Percentiles rank a stretch among this genome's conserved stretches.
phyloP scores from a whole-genome alignment of 2,113 vertebrate species.

The Anser brachyrhynchus region DNA sequence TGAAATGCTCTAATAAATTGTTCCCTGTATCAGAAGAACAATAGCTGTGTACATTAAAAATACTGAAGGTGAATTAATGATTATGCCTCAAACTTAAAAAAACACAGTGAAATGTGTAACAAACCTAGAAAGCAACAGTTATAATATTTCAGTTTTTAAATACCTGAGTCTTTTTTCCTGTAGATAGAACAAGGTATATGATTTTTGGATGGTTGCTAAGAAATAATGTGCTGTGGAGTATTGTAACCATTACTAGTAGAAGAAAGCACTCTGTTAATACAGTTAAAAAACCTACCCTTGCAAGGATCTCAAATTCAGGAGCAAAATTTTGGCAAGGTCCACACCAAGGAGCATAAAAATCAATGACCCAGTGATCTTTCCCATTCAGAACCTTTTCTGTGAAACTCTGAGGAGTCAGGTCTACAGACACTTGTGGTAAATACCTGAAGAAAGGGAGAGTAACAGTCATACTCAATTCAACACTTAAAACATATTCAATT shows the following conservation, averaged over 20 bases:
- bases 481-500: not conserved
- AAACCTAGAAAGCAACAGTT: not conserved
- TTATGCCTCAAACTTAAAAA: not conserved
- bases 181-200: not conserved
- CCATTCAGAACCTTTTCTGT: slow-evolving; percentile 86
- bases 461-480: not conserved
- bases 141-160: too few relatives aligned
- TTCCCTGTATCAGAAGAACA: not conserved
- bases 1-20: not conserved
- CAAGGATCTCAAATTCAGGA: slow-evolving; percentile 94
- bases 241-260: not conserved
- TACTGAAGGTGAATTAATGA: not conserved
- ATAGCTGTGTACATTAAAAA: too few relatives aligned
- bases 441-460: slow-evolving; percentile 75
- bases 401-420: slow-evolving; percentile 90
- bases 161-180: not conserved
- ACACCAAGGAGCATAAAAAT: slow-evolving; percentile 98
- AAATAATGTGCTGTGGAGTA: not conserved
- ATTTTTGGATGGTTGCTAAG: not conserved
- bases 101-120: not conserved
- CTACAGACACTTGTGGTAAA: slow-evolving; percentile 85
- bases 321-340: slow-evolving; percentile 95
- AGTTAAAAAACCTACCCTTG: slow-evolving; percentile 81
- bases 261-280: not conserved
- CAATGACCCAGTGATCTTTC: slow-evolving; percentile 92